These are phyloP conservation scores for Lepus timidus DNA, from an alignment of 2,113 vertebrate genomes.

Conservation along the genomic window DNA sequence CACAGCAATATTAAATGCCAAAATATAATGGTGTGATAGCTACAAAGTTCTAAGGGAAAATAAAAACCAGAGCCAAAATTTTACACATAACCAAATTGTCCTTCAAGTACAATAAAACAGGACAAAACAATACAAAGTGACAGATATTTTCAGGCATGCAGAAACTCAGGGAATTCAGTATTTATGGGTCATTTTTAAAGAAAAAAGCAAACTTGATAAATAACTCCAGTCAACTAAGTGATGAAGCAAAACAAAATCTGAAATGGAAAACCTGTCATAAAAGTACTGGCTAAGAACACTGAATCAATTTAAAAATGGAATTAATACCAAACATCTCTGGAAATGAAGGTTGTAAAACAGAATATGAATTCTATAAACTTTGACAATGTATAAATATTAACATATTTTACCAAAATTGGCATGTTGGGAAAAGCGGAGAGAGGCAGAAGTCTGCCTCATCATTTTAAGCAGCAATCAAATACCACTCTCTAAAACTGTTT, in stretches of 20 bases:
- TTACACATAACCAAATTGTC: conserved; percentile 62
- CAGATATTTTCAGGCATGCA: conserved; percentile 43
- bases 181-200: conserved; percentile 54
- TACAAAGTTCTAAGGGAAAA: conserved; percentile 46
- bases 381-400: conserved; percentile 56
- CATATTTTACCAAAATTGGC: conserved; percentile 10
- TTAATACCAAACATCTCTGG: conserved; percentile 50
- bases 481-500: background rate
- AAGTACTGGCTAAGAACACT: background rate
- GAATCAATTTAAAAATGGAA: conserved; percentile 66
- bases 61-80: conserved; percentile 51
- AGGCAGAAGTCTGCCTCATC: background rate
- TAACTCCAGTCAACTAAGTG: conserved; percentile 75
- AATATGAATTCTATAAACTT: conserved; percentile 54
- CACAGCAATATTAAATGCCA: background rate
- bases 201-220: conserved; percentile 70
- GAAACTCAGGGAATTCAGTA: conserved; percentile 36
- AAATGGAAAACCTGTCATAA: conserved; percentile 75
- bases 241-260: conserved; percentile 74
- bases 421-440: background rate
- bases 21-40: background rate
- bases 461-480: background rate
- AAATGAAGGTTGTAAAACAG: conserved; percentile 53
- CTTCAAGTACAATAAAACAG: conserved; percentile 65
- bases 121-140: conserved; percentile 63